Conservation (phyloP, 1,140 invertebrate species). For the Oncopeltus fasciatus region DNA sequence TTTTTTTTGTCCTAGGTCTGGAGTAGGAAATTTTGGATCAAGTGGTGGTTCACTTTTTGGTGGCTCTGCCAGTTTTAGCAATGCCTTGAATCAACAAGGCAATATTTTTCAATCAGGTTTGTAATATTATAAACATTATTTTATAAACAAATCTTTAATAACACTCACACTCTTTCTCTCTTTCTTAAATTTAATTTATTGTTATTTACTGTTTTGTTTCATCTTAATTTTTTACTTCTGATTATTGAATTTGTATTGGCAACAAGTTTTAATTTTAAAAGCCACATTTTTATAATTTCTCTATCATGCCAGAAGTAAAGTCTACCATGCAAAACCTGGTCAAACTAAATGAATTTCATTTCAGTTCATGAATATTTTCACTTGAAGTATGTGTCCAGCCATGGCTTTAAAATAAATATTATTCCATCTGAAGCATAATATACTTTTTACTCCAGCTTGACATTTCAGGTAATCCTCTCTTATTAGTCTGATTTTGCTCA, state of each 20-base stretch:
- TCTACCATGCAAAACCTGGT: too few relatives aligned
- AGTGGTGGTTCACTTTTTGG: slow-evolving; percentile 17
- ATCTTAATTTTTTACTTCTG: background rate
- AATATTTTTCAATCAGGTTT: slow-evolving; percentile 7
- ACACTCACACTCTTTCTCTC: background rate
- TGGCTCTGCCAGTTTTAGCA: background rate
- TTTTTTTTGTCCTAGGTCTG: slow-evolving; percentile 4
- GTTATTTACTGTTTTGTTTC: background rate
- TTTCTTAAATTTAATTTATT: background rate
- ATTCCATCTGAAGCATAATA: too few relatives aligned
- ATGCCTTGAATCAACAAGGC: slow-evolving; percentile 4
- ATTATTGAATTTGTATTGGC: background rate
- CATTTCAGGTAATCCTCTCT: too few relatives aligned
- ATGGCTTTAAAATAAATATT: too few relatives aligned
- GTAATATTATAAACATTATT: background rate
- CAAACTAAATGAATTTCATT: too few relatives aligned
- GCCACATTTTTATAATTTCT: background rate
- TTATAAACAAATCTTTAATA: background rate
- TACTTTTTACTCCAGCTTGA: too few relatives aligned
- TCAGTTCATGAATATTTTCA: too few relatives aligned
- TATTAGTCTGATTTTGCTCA: too few relatives aligned
- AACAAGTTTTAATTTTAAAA: background rate
- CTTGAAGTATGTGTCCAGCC: too few relatives aligned
- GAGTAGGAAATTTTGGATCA: slow-evolving; percentile 10
- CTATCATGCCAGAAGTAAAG: too few relatives aligned